These are phyloP conservation scores for Steromphala cineraria DNA, from an alignment of 2,888 invertebrate species.

Conservation along the genomic window DNA sequence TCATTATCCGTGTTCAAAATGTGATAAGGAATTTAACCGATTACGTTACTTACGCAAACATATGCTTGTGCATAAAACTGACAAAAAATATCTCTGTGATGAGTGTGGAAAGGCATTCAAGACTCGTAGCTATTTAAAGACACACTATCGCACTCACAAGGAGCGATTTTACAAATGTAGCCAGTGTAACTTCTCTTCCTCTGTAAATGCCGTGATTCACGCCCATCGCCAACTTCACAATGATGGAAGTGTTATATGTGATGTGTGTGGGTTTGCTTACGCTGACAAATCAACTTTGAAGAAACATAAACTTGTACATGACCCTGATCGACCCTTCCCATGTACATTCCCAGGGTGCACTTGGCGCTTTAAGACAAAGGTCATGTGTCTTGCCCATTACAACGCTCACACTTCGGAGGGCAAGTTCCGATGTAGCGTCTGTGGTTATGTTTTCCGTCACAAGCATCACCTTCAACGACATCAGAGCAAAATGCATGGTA, in stretches of 20 bases:
- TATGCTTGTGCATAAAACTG: constrained; percentile 52
- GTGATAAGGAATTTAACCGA: constrained; percentile 65
- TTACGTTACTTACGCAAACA: constrained; percentile 67
- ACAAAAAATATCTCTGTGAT: constrained; percentile 62
- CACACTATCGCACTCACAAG: constrained; percentile 63
- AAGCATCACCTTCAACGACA: constrained; percentile 72
- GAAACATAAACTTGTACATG: constrained; percentile 72
- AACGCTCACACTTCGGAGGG: constrained; percentile 63
- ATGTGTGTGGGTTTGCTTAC: constrained; percentile 70
- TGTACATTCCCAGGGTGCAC: constrained; percentile 70
- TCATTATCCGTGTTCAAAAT: constrained; percentile 55
- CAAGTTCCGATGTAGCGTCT: constrained; percentile 64
- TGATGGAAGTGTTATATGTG: constrained; percentile 68
- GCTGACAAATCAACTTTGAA: constrained; percentile 67
- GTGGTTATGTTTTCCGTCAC: constrained; percentile 69
- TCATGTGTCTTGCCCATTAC: constrained; percentile 68
- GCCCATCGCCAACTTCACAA: constrained; percentile 70
- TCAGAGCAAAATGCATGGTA: constrained; percentile 62
- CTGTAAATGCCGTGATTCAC: constrained; percentile 65
- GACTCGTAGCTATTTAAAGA: constrained; percentile 59
- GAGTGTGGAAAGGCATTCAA: constrained; percentile 71
- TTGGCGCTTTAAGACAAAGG: constrained; percentile 69
- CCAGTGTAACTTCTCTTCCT: constrained; percentile 70
- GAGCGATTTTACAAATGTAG: constrained; percentile 61
- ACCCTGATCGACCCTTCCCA: constrained; percentile 62